Evolutionary conservation across 2,113 vertebrate species (phyloP), one percentile per base, ranked within the genome.

Genomic region (Seriola quinqueradiata): DNA sequence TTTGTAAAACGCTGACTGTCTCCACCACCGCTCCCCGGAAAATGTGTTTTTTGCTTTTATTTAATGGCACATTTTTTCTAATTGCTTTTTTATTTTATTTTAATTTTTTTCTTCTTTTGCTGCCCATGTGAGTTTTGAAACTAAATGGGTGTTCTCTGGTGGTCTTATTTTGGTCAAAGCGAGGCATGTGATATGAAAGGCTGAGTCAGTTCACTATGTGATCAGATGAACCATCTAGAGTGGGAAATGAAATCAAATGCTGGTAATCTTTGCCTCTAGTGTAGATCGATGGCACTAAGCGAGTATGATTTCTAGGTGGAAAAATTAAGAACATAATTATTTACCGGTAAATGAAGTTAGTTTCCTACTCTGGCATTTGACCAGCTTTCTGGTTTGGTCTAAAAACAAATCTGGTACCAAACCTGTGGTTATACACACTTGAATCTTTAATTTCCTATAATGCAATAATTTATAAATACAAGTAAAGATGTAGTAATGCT

Each of bases 401-500:
- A 23, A 4, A 8, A 71, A 58, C 13, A 28, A 34, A 75, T 63
- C 52, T 60, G 61, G 23, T 67, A 78, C 57, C 55, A 58, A 73
- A 12, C 77, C 28, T 69, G 38, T 70, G 57, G 34, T 84, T 58
- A 17, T 38, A 40, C 64, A 84, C 75, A 63, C 68, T 76, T 84
- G 64, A 70, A 40, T 59, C 36, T 77, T 67, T 48, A 36, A 68
- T 71, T 81, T 86, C 66, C 48, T 82, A 60, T 32, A 75, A 85
- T 87, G 87, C 87, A 89, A 89, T 90, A 85, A 87, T 87, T 87
- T 88, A 52, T 84, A 61, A 78, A 36, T 7, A 0, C 9, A 50
- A 28, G 36, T 79, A 48, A 48, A 44, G 46, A 63, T n/a, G 55
- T 42, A 74, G 79, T 52, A 52, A 83, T 75, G 71, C 77, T 65